Percentiles rank a stretch among this genome's conserved stretches.
Evolutionary conservation across 2,888 invertebrate genomes (phyloP).

Genomic region (Neuroscelio doddi): DNA sequence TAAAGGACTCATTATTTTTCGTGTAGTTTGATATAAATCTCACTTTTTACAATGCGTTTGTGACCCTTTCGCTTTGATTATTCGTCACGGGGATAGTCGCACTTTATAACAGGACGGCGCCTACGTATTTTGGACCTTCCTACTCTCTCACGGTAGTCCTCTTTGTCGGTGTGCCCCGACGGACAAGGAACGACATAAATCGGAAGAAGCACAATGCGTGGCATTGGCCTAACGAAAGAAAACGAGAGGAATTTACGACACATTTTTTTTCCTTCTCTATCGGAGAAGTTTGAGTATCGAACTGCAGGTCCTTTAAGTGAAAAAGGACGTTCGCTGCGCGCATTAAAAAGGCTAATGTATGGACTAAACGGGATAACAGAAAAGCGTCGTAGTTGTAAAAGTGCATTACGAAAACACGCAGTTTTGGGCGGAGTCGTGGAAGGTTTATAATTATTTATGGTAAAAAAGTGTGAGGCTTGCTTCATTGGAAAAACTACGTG

Average conservation of each 20-base stretch:
- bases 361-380: conserved; percentile 10
- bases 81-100: conserved; percentile 21
- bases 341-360: no score
- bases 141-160: conserved; percentile 20
- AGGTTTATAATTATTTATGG: conserved; percentile 25
- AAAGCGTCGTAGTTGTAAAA: conserved; percentile 10
- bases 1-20: conserved; percentile 16
- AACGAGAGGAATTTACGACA: conserved; percentile 53
- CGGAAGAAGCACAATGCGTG: conserved; percentile 55
- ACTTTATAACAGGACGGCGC: conserved; percentile 33
- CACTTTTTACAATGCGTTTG: conserved; percentile 24
- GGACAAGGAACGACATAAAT: conserved; percentile 60
- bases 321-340: conserved; percentile 34
- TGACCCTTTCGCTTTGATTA: conserved; percentile 8
- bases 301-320: conserved; percentile 34
- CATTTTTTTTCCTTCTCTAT: conserved; percentile 42
- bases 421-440: conserved; percentile 31
- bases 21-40: conserved; percentile 15
- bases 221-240: conserved; percentile 55
- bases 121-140: conserved; percentile 18
- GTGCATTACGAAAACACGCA: conserved; percentile 34
- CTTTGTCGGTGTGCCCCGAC: conserved; percentile 49
- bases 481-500: conserved; percentile 8
- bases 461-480: conserved; percentile 2
- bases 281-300: conserved; percentile 31